Evolutionary conservation across 2,888 invertebrate genomes (phyloP), one percentile per base, ranked within the genome.

Genomic region (Penaeus monodon): DNA sequence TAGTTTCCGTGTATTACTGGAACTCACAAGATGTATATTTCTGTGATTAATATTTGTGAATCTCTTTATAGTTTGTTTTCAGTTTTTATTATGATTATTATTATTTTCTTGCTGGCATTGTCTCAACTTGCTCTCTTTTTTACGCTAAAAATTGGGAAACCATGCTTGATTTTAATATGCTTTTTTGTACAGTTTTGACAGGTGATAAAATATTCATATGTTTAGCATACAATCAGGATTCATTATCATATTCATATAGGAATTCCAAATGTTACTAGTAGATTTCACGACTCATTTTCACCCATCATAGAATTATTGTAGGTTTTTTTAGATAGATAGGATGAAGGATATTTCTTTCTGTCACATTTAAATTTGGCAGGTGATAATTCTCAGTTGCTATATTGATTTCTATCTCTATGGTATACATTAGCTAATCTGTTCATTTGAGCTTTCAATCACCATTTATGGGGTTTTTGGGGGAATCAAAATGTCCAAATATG

Each of bases 41-140:
- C 78, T 79, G 84, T 79, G 84, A 84, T 84, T 84, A 63, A 70
- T 79, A 76, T 78, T 84, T 84, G 84, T 84, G 84, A 84, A 84
- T 84, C 84, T 84, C 84, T 33, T 33, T 74, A 74, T 74, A 38
- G 20, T 74, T 66, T 76, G 20, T 24, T 66, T 20, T 38, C 10
- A 20, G 27, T 66, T 66, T 76, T 20, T 24, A 44, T n/a, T 77
- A 76, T 84, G 57, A 44, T 84, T 77, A 38, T 27, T 66, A 22
- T 44, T 27, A 49, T 44, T 44, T 77, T 66, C 63, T 27, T 63
- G n/a, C 27, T 68, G 27, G 27, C 78, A 38, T 64, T 73, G 79
- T 76, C 79, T 57, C 68, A 84, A 68, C 79, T 77, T 84, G 78
- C 78, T 84, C 77, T 84, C 78, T 84, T 84, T 84, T 84, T 63